Base-by-base conservation (phyloP, 2,888 invertebrate genomes). In the Tetrapedia diversipes region DNA sequence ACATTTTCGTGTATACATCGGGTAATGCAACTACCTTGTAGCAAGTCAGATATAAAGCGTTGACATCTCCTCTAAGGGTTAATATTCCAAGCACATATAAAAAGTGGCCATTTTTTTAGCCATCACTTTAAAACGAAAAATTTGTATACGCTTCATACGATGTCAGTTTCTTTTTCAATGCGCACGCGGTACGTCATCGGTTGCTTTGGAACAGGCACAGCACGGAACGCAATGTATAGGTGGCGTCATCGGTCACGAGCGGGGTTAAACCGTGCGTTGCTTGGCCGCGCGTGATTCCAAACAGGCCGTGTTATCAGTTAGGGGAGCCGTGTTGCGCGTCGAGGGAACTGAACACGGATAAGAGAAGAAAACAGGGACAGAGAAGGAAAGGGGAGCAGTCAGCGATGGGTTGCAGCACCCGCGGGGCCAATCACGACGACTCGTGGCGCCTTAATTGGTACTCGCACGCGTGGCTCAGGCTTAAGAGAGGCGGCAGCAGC, bases 391-490 rank as follows among this genome's bases (percentile, higher is more conserved):
- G 27, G 41, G 3, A 19, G 51, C n/a, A 29, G 39, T 37, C 34
- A 67, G 64, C 56, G 72, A 66, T 39, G 59, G 61, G 73, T 71
- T 74, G 75, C 73, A 70, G 75, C 73, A 70, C 78, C 75, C 70
- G 80, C 59, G 74, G 66, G 68, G 75, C 82, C 73, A 82, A 82
- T 82, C 82, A 82, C 82, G 81, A 79, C 73, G 77, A 77, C 79
- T 77, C 81, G 81, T 84, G 83, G 83, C 84, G 83, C 84, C 81
- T 82, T 84, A 84, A 84, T 84, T 82, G 78, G 82, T 82, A 81
- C 82, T 84, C 79, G 82, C 78, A 78, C 85, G 81, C 84, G 83
- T 83, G 79, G 78, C 82, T 82, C 76, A 71, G 76, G 79, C 83
- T 86, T 86, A 86, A 87, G 86, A 87, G 83, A 83, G 83, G 27